Conservation (phyloP, 2,888 invertebrate species). For the Hymenopus coronatus region DNA sequence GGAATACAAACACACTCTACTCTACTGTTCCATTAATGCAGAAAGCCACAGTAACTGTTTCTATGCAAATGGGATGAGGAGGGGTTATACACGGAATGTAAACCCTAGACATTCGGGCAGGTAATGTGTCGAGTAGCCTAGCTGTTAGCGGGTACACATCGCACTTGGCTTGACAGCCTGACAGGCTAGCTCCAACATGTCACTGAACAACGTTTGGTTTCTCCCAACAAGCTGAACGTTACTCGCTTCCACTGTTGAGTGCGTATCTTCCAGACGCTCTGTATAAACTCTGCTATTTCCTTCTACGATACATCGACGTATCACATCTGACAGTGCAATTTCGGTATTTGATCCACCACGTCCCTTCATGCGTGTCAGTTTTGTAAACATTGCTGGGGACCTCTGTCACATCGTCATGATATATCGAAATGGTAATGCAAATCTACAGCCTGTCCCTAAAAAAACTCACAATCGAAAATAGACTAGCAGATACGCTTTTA, state of each 20-base stretch:
- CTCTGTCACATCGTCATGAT: not conserved
- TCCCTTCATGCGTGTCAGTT: not conserved
- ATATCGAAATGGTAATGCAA: not conserved
- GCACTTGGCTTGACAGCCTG: not conserved
- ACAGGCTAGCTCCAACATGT: not conserved
- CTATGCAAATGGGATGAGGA: not conserved
- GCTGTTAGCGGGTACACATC: not conserved
- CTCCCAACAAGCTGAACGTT: too few relatives aligned
- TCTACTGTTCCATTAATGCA: not conserved
- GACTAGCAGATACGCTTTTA: too few relatives aligned
- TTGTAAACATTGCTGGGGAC: not conserved
- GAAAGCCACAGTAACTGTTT: not conserved
- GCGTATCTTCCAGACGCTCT: not conserved
- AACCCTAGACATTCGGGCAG: not conserved
- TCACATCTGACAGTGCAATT: not conserved
- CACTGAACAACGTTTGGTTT: not conserved
- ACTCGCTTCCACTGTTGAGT: too few relatives aligned
- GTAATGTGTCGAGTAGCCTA: not conserved
- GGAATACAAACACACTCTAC: not conserved
- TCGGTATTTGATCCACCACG: not conserved
- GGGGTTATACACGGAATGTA: not conserved
- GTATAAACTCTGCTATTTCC: not conserved
- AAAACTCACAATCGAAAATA: too few relatives aligned
- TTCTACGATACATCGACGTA: not conserved
- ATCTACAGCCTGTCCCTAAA: not conserved